Conservation (phyloP, 2,888 invertebrate genomes). For the Augiades crinisus region DNA sequence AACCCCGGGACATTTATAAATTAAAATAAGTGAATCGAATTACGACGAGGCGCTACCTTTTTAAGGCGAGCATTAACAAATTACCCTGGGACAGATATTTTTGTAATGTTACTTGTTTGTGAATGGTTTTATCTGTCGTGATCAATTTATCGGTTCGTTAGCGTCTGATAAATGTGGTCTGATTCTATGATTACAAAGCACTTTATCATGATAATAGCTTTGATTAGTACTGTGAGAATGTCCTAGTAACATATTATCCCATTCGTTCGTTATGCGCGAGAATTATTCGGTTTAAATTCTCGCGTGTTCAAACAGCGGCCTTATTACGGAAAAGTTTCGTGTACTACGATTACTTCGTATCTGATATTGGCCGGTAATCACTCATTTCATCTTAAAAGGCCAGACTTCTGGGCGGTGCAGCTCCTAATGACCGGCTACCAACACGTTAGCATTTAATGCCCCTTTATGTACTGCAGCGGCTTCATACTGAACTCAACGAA, state of each 20-base stretch:
- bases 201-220: conserved; percentile 60
- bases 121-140: conserved; percentile 64
- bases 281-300: conserved; percentile 28
- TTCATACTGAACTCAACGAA: conserved; percentile 48
- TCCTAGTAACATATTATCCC: conserved; percentile 37
- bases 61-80: conserved; percentile 57
- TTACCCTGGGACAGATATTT: conserved; percentile 65
- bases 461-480: conserved; percentile 56
- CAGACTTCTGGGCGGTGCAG: conserved; percentile 52
- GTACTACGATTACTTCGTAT: conserved; percentile 54
- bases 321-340: conserved; percentile 58
- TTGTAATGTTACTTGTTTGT: conserved; percentile 67
- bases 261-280: conserved; percentile 30
- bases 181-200: conserved; percentile 68
- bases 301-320: conserved; percentile 39
- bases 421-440: conserved; percentile 59
- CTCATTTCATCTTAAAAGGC: conserved; percentile 54
- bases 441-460: conserved; percentile 65
- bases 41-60: conserved; percentile 62
- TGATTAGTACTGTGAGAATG: conserved; percentile 62
- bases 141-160: conserved; percentile 76
- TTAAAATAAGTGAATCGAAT: conserved; percentile 44
- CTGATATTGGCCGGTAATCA: conserved; percentile 61
- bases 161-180: conserved; percentile 63
- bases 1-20: conserved; percentile 58